phyloP scores from a whole-genome alignment of 2,797 vertebrate genomes.

The Pseudomugil gertrudae region DNA sequence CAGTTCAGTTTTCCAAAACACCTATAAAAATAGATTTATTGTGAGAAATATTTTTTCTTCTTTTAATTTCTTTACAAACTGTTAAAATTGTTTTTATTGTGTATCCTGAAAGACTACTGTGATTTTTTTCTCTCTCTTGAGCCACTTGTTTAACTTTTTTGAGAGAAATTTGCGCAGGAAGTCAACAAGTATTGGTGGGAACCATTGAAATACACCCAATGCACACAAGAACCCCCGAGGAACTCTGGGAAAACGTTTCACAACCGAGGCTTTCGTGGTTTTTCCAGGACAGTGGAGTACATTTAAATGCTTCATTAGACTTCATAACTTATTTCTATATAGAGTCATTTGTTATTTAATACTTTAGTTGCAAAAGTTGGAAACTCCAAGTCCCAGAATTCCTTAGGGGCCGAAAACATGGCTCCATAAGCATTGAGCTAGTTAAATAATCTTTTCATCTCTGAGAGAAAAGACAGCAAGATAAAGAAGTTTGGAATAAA shows the following conservation, averaged over 20 bases:
- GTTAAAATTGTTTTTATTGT: slow-evolving; percentile 78
- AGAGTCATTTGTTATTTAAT: slow-evolving; percentile 57
- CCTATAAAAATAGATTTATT: slow-evolving; percentile 90
- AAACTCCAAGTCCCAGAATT: slow-evolving; percentile 93
- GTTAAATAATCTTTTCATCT: slow-evolving; percentile 98
- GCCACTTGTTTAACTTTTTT: slow-evolving; percentile 67
- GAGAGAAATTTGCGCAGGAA: slow-evolving; percentile 79
- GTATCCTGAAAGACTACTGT: slow-evolving; percentile 80
- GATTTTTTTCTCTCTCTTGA: slow-evolving; percentile 58
- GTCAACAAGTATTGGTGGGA: slow-evolving; percentile 87
- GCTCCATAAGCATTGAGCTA: slow-evolving; percentile 99
- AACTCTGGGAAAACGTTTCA: slow-evolving; percentile 96
- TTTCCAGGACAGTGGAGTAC: slow-evolving; percentile 75
- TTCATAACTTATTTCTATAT: slow-evolving; percentile 60
- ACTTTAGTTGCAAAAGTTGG: slow-evolving; percentile 75
- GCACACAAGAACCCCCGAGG: slow-evolving; percentile 94
- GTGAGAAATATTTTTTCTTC: slow-evolving; percentile 85
- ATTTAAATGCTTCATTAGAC: slow-evolving; percentile 87
- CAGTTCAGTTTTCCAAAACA: slow-evolving; percentile 84
- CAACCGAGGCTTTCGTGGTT: slow-evolving; percentile 87
- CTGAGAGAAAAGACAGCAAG: slow-evolving; percentile 89
- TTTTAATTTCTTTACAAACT: slow-evolving; percentile 87
- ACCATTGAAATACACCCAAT: slow-evolving; percentile 99
- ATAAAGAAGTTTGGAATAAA: slow-evolving; percentile 85
- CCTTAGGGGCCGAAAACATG: slow-evolving; percentile 89